These are phyloP conservation scores for Crossaster papposus DNA, from an alignment of 53 echinoderm and acorn worm species.

Conservation along the genomic window DNA sequence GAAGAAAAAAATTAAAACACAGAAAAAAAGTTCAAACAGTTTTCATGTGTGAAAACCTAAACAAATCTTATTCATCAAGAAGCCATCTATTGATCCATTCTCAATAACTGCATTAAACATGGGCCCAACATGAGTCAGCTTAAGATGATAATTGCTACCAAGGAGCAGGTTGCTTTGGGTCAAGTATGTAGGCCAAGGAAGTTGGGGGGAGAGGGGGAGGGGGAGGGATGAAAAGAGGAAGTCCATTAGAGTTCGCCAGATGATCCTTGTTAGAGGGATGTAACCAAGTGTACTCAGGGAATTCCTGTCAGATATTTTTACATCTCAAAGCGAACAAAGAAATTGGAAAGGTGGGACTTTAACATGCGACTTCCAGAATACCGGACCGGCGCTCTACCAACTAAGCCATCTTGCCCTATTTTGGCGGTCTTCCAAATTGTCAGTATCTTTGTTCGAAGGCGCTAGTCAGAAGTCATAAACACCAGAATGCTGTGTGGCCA, in stretches of 20 bases:
- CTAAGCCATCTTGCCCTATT: no score
- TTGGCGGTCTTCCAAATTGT: no score
- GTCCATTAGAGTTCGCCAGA: neutral
- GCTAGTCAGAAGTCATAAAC: no score
- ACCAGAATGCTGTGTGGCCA: no score
- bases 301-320: neutral
- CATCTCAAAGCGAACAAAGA: no score
- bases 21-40: no score
- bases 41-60: no score
- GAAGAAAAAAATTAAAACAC: no score
- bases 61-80: neutral
- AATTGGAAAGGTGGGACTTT: no score
- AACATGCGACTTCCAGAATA: no score
- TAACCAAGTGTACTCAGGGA: neutral
- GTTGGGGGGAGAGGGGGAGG: neutral
- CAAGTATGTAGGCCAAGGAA: slow-evolving; percentile 21
- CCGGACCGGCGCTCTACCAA: no score
- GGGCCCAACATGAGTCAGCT: neutral
- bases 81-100: neutral
- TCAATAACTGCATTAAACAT: neutral
- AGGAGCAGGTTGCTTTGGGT: slow-evolving; percentile 22
- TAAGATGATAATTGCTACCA: slow-evolving; percentile 25
- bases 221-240: slow-evolving; percentile 5
- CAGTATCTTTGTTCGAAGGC: no score
- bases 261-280: slow-evolving; percentile 6